These are phyloP conservation scores for Apostichopus leukothele DNA, from an alignment of 53 echinoderm and acorn worm genomes.

Conservation along the genomic window DNA sequence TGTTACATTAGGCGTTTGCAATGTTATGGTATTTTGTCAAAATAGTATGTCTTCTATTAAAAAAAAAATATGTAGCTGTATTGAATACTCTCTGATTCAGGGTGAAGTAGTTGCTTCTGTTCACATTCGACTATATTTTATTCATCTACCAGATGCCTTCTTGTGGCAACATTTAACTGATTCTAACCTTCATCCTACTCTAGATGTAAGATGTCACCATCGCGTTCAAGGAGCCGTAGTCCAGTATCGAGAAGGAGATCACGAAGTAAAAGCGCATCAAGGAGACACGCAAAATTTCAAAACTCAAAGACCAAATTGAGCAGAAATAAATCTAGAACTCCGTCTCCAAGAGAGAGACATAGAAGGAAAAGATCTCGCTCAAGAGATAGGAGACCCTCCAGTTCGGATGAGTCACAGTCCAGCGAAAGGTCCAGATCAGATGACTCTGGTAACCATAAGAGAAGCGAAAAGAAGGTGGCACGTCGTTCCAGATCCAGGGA, in stretches of 20 bases:
- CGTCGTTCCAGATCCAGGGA: slow-evolving; percentile 11
- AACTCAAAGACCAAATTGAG: slow-evolving; percentile 13
- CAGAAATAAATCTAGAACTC: slow-evolving; percentile 17
- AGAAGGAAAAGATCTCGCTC: slow-evolving; percentile 37
- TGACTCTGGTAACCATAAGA: not conserved
- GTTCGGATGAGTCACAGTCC: slow-evolving; percentile 38
- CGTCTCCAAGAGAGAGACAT: slow-evolving; percentile 25
- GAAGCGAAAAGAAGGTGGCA: not conserved
- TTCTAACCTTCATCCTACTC: too few relatives aligned
- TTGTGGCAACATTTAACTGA: not conserved
- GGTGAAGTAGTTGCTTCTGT: too few relatives aligned
- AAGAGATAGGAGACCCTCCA: slow-evolving; percentile 39
- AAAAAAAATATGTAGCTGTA: too few relatives aligned
- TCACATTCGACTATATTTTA: too few relatives aligned
- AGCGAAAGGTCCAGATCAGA: not conserved
- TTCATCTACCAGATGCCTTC: too few relatives aligned
- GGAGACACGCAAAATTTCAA: slow-evolving; percentile 18
- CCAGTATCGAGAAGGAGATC: slow-evolving; percentile 44
- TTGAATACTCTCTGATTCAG: too few relatives aligned
- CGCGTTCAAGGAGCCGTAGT: slow-evolving; percentile 38
- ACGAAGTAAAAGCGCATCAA: slow-evolving; percentile 49
- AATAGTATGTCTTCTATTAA: too few relatives aligned
- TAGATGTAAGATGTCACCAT: not conserved
- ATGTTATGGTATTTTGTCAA: too few relatives aligned
- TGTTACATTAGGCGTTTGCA: too few relatives aligned